Conservation (phyloP, 2,797 vertebrate genomes). For the Nasua narica region DNA sequence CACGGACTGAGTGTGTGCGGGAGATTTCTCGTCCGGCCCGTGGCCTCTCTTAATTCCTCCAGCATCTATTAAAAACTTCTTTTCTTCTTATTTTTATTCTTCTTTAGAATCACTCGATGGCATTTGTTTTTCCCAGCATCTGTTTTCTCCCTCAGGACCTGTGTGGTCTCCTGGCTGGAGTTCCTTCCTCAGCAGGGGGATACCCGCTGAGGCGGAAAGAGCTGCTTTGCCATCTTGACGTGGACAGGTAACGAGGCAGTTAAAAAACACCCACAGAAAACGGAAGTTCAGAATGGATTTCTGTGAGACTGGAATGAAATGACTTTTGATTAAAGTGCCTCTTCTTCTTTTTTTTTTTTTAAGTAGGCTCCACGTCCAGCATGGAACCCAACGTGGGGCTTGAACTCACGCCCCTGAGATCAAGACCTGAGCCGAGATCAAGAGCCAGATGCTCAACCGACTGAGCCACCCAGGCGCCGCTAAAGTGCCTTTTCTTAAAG, state of each 20-base stretch:
- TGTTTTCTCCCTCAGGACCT: background rate
- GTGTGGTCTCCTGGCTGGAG: background rate
- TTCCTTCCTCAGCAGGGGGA: background rate
- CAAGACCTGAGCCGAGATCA: background rate
- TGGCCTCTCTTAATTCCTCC: background rate
- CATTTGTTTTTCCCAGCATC: too few relatives aligned
- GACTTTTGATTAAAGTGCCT: background rate
- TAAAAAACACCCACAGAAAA: background rate
- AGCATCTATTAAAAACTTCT: background rate
- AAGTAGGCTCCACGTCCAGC: background rate
- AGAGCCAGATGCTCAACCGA: background rate
- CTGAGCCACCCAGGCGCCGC: background rate
- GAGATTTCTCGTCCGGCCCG: background rate
- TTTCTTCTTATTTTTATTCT: background rate
- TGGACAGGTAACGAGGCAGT: background rate
- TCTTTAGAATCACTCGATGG: background rate
- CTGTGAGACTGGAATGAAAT: background rate
- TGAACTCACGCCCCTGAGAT: background rate
- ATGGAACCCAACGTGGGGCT: background rate
- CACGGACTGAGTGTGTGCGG: background rate
- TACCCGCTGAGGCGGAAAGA: background rate
- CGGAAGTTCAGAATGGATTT: background rate
- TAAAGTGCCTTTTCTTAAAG: background rate
- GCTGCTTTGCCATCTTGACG: background rate
- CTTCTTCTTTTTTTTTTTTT: background rate